Conservation (phyloP, 1,140 invertebrate genomes). For the Melipona quadrifasciata region DNA sequence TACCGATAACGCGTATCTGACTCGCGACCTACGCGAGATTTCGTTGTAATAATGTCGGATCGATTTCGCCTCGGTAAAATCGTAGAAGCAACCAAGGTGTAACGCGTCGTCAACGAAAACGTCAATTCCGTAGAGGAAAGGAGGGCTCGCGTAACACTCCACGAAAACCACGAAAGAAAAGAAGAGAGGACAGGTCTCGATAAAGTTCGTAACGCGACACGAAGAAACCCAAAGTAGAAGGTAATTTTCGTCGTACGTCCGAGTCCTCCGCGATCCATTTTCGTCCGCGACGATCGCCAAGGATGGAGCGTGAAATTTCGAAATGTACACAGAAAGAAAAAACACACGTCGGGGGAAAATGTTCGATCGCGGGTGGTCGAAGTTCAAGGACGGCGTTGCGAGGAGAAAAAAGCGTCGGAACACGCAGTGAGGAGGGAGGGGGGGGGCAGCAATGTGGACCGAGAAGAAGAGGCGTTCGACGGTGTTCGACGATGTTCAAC, state of each 20-base stretch:
- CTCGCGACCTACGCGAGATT: too few species aligned
- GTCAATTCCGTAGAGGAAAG: too few species aligned
- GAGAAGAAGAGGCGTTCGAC: constrained; percentile 27
- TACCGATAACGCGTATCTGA: too few species aligned
- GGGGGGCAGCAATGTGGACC: not conserved
- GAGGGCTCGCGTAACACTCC: too few species aligned
- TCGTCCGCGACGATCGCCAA: not conserved
- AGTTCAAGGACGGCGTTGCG: constrained; percentile 9
- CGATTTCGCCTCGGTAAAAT: too few species aligned
- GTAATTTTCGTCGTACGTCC: not conserved
- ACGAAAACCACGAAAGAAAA: too few species aligned
- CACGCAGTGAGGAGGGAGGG: not conserved
- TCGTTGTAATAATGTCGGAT: too few species aligned
- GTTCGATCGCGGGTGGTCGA: not conserved
- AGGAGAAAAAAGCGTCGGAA: constrained; percentile 4
- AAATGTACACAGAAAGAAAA: not conserved
- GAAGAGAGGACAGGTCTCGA: too few species aligned
- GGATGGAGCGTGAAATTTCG: constrained; percentile 6
- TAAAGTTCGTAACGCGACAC: not conserved
- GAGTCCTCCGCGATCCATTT: not conserved
- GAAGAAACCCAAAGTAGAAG: not conserved
- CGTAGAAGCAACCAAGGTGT: too few species aligned
- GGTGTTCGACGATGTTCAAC: not conserved
- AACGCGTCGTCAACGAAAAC: too few species aligned
- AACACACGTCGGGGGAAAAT: not conserved